Percentiles rank a stretch among this genome's conserved stretches.
phyloP scores from a whole-genome alignment of 2,797 vertebrate species.

The Peromyscus attwateri region DNA sequence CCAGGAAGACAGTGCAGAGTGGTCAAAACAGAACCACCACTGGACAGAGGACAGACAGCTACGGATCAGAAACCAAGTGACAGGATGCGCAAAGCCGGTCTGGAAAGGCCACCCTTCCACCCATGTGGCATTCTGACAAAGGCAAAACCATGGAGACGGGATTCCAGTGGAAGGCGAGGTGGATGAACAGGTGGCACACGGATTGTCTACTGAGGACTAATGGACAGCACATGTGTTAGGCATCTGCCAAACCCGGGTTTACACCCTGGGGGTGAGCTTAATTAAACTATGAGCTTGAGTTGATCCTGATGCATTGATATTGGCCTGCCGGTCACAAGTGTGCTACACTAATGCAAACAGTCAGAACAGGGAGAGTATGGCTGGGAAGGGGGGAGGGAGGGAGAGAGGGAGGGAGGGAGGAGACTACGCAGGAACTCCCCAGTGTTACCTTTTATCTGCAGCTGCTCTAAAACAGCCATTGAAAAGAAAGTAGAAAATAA shows the following conservation, averaged over 20 bases:
- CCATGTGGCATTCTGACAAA: background rate
- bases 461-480: background rate
- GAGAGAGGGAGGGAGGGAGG: rapidly evolving
- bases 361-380: rapidly evolving
- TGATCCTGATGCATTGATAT: rapidly evolving
- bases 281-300: rapidly evolving
- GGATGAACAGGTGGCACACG: background rate
- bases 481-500: background rate
- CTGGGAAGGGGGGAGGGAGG: rapidly evolving
- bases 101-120: rapidly evolving
- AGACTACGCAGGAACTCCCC: background rate
- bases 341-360: rapidly evolving
- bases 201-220: rapidly evolving
- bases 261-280: background rate
- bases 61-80: rapidly evolving
- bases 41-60: too few relatives aligned
- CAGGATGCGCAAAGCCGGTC: rapidly evolving
- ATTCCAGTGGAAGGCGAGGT: background rate
- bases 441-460: background rate
- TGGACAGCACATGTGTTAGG: rapidly evolving
- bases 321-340: rapidly evolving
- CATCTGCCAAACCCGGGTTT: background rate
- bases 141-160: rapidly evolving
- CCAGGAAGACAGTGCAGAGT: rapidly evolving
- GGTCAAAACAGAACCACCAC: rapidly evolving